Evolutionary conservation across 2,113 vertebrate species (phyloP).

Genomic region (Macaca mulatta): DNA sequence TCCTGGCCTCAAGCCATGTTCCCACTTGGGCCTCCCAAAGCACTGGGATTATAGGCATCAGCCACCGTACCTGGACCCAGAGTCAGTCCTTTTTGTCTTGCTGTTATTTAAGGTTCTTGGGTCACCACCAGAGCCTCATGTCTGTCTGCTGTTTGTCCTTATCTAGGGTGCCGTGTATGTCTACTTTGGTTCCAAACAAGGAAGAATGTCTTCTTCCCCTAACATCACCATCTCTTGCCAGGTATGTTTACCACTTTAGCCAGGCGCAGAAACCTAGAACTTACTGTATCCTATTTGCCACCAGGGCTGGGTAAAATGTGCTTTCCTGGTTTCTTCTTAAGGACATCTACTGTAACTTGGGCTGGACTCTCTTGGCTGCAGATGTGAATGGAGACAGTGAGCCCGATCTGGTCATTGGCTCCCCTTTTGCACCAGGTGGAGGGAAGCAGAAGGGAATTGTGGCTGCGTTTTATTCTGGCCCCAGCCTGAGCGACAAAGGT

Average conservation of each 20-base stretch:
- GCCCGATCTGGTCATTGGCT: slow-evolving; percentile 83
- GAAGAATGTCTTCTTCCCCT: slow-evolving; percentile 73
- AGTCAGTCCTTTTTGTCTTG: not conserved
- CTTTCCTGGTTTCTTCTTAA: slow-evolving; percentile 62
- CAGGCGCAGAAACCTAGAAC: not conserved
- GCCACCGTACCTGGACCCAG: not conserved
- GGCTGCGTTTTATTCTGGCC: slow-evolving; percentile 81
- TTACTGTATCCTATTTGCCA: rapidly evolving
- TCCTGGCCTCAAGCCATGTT: too few relatives aligned
- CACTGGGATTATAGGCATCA: too few relatives aligned
- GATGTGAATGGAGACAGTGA: slow-evolving; percentile 82
- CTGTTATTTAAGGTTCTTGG: not conserved
- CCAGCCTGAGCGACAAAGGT: slow-evolving; percentile 79
- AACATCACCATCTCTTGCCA: slow-evolving; percentile 83
- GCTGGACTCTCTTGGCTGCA: slow-evolving; percentile 85
- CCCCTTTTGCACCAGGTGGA: slow-evolving; percentile 84
- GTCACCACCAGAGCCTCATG: too few relatives aligned
- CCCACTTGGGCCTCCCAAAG: too few relatives aligned
- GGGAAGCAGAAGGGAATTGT: slow-evolving; percentile 86
- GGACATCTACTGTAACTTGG: slow-evolving; percentile 87
- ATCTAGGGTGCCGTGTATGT: slow-evolving; percentile 85
- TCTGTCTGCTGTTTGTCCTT: not conserved
- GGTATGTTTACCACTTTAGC: slow-evolving; percentile 64
- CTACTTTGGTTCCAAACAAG: slow-evolving; percentile 78
- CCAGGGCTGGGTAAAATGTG: not conserved